phyloP scores from a whole-genome alignment of 2,113 vertebrate species.

The Cettia cetti region DNA sequence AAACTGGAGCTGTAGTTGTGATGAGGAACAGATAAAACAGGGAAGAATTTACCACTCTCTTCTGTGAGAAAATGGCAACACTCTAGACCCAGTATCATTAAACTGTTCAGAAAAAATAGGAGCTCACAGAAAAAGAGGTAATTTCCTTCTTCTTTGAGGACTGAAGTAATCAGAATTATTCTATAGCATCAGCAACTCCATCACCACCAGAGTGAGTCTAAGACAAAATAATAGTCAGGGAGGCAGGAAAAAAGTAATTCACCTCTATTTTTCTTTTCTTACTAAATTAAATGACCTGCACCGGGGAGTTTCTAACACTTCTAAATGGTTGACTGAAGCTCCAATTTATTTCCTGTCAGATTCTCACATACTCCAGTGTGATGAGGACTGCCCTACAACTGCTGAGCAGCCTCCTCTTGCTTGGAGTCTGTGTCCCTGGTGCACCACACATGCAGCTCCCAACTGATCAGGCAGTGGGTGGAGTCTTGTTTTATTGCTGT shows the following conservation, averaged over 20 bases:
- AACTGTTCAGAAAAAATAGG: background rate
- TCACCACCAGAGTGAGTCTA: background rate
- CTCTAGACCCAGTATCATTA: background rate
- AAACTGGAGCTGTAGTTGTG: background rate
- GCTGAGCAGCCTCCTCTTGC: background rate
- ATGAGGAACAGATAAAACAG: background rate
- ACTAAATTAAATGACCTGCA: conserved; percentile 6
- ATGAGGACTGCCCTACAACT: background rate
- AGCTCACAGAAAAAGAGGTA: background rate
- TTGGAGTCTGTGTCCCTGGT: background rate
- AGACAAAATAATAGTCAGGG: background rate
- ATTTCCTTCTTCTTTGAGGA: background rate
- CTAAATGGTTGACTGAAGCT: conserved; percentile 40
- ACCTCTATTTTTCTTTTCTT: background rate
- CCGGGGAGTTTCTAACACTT: background rate
- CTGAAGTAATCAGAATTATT: background rate
- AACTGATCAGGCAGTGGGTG: background rate
- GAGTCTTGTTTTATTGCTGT: background rate
- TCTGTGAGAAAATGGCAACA: background rate
- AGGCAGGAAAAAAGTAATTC: background rate
- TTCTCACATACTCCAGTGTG: background rate
- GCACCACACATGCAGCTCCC: background rate
- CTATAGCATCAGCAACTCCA: background rate
- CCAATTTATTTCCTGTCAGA: conserved; percentile 52
- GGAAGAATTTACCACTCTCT: background rate